These are phyloP conservation scores for Plecotus auritus DNA, from an alignment of 2,113 vertebrate genomes.

Conservation along the genomic window DNA sequence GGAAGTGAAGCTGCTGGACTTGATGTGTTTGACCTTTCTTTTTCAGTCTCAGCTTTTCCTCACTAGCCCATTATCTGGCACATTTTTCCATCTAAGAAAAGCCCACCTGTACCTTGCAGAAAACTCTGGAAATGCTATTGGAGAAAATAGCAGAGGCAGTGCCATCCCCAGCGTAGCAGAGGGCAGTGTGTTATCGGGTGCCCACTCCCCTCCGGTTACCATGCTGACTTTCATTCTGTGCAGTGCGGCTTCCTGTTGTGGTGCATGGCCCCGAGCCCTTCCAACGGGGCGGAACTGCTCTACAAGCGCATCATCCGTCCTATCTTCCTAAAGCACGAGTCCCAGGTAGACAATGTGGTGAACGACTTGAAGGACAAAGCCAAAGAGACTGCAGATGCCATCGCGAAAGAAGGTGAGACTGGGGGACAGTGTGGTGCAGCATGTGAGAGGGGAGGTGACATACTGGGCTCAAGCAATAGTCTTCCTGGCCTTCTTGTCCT, in stretches of 20 bases:
- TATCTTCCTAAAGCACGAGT: constrained; percentile 92
- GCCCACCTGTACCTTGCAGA: background rate
- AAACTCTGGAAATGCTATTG: background rate
- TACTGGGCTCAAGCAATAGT: background rate
- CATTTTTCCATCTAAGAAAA: background rate
- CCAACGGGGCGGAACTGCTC: constrained; percentile 90
- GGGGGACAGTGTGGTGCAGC: accelerated
- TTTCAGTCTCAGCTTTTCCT: background rate
- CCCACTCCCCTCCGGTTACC: background rate
- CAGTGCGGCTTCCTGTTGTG: constrained; percentile 95
- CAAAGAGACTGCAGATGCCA: constrained; percentile 90
- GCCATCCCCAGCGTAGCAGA: accelerated
- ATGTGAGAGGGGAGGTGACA: background rate
- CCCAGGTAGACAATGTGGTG: constrained; percentile 85
- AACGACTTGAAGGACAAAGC: constrained; percentile 94
- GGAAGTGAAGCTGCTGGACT: background rate
- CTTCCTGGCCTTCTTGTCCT: background rate
- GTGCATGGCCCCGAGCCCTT: constrained; percentile 95
- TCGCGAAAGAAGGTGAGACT: constrained; percentile 91
- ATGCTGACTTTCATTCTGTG: background rate
- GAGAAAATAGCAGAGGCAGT: background rate
- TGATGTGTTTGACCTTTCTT: background rate
- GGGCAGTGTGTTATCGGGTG: background rate
- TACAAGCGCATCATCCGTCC: constrained; percentile 92
- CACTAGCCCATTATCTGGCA: background rate